Conservation (phyloP, 2,888 invertebrate genomes). For the Operophtera brumata region DNA sequence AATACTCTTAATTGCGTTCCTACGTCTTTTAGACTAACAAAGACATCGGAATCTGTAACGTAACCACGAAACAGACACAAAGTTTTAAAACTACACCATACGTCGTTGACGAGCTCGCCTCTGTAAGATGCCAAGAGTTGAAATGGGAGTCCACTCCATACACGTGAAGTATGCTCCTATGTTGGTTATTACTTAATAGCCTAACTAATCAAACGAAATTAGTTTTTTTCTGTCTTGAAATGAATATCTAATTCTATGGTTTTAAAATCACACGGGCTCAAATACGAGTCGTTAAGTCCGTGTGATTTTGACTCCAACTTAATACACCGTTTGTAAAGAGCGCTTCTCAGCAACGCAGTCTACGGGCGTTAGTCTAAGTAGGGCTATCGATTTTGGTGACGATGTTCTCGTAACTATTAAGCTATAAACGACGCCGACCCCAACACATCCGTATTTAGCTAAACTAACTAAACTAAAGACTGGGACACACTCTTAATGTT, state of each 20-base stretch:
- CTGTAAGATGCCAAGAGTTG: slow-evolving; percentile 34
- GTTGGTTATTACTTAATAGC: too few species aligned
- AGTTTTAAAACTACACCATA: slow-evolving; percentile 14
- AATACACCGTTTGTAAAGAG: slow-evolving; percentile 12
- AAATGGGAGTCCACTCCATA: too few species aligned
- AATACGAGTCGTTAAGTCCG: too few species aligned
- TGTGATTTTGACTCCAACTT: too few species aligned
- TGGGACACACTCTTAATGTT: slow-evolving; percentile 32
- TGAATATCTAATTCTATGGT: too few species aligned
- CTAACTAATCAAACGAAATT: too few species aligned
- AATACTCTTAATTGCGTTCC: too few species aligned
- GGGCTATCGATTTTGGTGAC: slow-evolving; percentile 49
- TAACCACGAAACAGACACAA: slow-evolving; percentile 14
- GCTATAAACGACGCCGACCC: slow-evolving; percentile 37
- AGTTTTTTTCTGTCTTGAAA: too few species aligned
- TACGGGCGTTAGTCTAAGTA: slow-evolving; percentile 44
- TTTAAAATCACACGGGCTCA: too few species aligned
- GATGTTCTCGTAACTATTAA: slow-evolving; percentile 37
- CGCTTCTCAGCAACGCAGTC: slow-evolving; percentile 33
- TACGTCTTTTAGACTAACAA: too few species aligned
- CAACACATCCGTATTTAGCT: slow-evolving; percentile 31
- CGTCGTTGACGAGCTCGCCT: slow-evolving; percentile 3
- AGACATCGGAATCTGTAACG: background rate
- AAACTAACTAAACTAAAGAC: slow-evolving; percentile 15
- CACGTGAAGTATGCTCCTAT: too few species aligned